Evolutionary conservation across 2,888 invertebrate genomes (phyloP), one percentile per base, ranked within the genome.

Genomic region (Cephus spinipes): DNA sequence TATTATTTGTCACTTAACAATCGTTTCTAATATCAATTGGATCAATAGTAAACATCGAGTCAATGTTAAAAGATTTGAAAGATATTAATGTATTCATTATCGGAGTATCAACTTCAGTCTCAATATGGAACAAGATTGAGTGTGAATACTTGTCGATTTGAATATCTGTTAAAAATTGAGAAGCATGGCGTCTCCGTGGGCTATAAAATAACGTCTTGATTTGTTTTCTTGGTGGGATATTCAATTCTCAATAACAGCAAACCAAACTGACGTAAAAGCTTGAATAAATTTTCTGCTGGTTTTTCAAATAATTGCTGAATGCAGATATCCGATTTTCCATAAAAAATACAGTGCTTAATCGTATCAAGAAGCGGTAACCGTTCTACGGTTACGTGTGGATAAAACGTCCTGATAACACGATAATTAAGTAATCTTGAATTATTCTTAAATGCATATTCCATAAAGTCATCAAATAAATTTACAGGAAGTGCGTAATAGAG

Each of bases 371-470:
- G 78, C 0, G 96, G 96, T 77, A 96, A 92, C 1, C 95, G 96
- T 91, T 97, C 97, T 0, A 94, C 94, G 73, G 96, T 95, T 79
- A 96, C 92, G 91, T 97, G 97, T 0, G 96, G 97, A 92, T 95
- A 96, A 91, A 95, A 96, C 0, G 93, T 92, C 77, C 93, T 92
- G 3, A 94, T 92, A 81, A 94, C 92, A 36, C 92, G 91, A 80
- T 94, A 89, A 83, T 92, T 91, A 74, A 90, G 86, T 40, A 94
- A 90, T 77, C 93, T 91, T 68, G 92, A 86, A 82, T 86, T 86
- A 79, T 89, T 87, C 33, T 83, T 85, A 30, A 82, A 77, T 15
- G 83, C 79, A 73, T 92, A 92, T 34, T 91, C 84, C 69, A 92
- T 89, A n/a, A 96, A 93, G 76, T 94, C 93, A 74, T 93, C 91